A percentile compares a stretch with the other conserved stretches of the same genome.
Evolutionary conservation across 2,113 vertebrate species (phyloP).

Genomic region (Leptobrachium ailaonicum): DNA sequence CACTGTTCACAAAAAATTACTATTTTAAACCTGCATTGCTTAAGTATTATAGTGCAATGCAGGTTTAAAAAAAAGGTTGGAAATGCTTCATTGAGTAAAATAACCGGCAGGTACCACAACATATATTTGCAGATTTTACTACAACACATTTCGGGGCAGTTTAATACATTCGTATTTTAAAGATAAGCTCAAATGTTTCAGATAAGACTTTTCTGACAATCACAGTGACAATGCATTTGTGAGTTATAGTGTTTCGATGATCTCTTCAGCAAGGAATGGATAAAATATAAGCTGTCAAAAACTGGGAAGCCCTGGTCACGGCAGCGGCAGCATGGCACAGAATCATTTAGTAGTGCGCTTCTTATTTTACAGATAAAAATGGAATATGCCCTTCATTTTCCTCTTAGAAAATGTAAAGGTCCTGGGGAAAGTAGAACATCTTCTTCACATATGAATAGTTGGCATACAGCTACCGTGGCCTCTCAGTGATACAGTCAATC

Average conservation of each 20-base stretch:
- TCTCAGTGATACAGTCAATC: conserved; percentile 16
- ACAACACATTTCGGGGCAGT: too few relatives aligned
- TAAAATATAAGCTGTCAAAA: background rate
- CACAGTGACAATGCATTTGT: conserved; percentile 27
- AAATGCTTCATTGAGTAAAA: too few relatives aligned
- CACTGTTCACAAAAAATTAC: too few relatives aligned
- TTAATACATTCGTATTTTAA: background rate
- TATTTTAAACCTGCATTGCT: too few relatives aligned
- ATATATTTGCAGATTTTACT: too few relatives aligned
- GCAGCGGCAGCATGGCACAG: conserved; percentile 7
- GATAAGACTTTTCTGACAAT: conserved; percentile 4
- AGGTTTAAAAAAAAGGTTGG: too few relatives aligned
- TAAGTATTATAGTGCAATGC: too few relatives aligned
- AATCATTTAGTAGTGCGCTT: conserved; percentile 20
- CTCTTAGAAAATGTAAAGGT: conserved; percentile 11
- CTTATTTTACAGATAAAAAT: conserved; percentile 8
- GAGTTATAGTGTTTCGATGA: conserved; percentile 22
- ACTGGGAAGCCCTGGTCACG: conserved; percentile 18
- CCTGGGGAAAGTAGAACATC: background rate
- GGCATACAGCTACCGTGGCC: conserved; percentile 18
- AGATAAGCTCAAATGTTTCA: background rate
- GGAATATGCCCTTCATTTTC: conserved; percentile 26
- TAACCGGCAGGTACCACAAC: too few relatives aligned
- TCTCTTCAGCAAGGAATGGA: conserved; percentile 24
- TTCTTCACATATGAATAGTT: background rate